Evolutionary conservation across 2,888 invertebrate genomes (phyloP).

Genomic region (Ophion costatus): DNA sequence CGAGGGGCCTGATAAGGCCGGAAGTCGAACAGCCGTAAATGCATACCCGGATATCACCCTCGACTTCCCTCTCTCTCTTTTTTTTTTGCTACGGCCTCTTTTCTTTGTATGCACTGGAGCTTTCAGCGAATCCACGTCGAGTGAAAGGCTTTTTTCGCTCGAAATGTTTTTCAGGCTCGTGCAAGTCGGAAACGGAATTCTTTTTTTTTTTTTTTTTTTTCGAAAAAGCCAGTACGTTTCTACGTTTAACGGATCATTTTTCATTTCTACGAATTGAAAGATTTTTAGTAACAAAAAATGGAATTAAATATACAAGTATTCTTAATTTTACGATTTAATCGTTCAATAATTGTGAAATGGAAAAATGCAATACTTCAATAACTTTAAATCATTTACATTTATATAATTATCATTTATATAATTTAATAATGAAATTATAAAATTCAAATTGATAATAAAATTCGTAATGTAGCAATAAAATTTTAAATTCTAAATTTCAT

Average conservation of each 20-base stretch:
- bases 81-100: background rate
- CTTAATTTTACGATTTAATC: too few relatives aligned
- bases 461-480: too few relatives aligned
- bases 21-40: slow-evolving; percentile 55
- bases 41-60: slow-evolving; percentile 5
- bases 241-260: background rate
- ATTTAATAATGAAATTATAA: too few relatives aligned
- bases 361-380: too few relatives aligned
- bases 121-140: background rate
- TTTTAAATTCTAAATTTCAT: too few relatives aligned
- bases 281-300: too few relatives aligned
- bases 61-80: background rate
- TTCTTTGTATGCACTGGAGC: background rate
- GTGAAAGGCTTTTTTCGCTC: background rate
- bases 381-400: too few relatives aligned
- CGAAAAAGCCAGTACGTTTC: background rate
- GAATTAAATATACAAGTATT: too few relatives aligned
- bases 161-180: background rate
- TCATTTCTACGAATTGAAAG: background rate
- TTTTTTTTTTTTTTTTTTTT: background rate
- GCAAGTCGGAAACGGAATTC: background rate
- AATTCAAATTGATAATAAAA: too few relatives aligned
- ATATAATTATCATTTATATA: too few relatives aligned
- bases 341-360: too few relatives aligned
- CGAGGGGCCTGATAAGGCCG: slow-evolving; percentile 21